Percentiles rank a stretch among this genome's conserved stretches.
These are phyloP conservation scores for Ginglymostoma cirratum DNA, from an alignment of 2,113 vertebrate species.

Conservation along the genomic window DNA sequence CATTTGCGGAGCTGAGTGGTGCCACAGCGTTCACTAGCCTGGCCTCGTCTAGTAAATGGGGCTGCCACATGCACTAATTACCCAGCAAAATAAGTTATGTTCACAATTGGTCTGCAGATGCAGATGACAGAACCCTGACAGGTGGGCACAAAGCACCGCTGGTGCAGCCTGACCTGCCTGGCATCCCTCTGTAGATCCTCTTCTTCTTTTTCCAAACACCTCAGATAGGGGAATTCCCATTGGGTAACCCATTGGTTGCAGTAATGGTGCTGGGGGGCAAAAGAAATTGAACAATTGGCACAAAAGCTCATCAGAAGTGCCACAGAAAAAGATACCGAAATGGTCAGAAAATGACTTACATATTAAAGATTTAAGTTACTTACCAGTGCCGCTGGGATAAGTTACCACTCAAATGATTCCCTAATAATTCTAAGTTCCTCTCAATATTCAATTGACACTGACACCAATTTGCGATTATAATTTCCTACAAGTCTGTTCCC, in stretches of 20 bases:
- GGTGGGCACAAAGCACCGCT: conserved; percentile 15
- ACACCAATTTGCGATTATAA: neutral
- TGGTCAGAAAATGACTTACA: conserved; percentile 6
- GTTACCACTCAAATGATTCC: neutral
- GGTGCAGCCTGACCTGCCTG: conserved; percentile 29
- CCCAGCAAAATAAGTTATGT: neutral
- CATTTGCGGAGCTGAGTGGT: neutral
- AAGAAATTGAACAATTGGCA: conserved; percentile 25
- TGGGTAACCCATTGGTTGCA: conserved; percentile 22
- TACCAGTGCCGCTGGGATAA: neutral
- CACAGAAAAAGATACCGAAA: conserved; percentile 13
- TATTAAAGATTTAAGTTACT: conserved; percentile 22
- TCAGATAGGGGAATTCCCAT: conserved; percentile 32
- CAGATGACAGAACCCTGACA: neutral
- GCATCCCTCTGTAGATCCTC: conserved; percentile 25
- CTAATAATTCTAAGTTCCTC: neutral
- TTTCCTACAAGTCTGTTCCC: neutral
- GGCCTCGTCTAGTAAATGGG: neutral
- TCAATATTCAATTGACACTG: neutral
- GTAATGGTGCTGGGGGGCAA: conserved; percentile 28
- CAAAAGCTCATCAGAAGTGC: conserved; percentile 16
- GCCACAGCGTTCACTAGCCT: neutral
- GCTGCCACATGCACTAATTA: neutral
- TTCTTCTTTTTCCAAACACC: conserved; percentile 32
- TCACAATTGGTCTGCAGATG: neutral